Evolutionary conservation across 2,888 invertebrate species (phyloP).

Genomic region (Drosophila paranaensis): DNA sequence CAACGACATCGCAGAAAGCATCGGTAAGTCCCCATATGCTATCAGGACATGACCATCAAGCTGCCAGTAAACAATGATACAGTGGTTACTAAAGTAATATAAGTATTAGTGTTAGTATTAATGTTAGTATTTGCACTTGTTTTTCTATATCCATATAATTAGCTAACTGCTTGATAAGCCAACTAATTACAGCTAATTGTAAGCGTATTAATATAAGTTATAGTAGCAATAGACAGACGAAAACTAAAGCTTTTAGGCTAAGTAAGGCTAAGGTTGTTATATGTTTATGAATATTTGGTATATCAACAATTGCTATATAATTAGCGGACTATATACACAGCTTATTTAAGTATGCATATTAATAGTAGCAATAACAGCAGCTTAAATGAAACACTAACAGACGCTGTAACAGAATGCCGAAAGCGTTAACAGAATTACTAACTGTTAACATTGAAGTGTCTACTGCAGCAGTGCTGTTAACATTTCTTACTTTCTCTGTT

Average conservation of each 20-base stretch:
- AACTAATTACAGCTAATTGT: neutral
- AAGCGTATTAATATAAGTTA: neutral
- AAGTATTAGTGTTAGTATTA: neutral
- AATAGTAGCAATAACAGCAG: neutral
- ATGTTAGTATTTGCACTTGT: too few species aligned
- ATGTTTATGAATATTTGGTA: neutral
- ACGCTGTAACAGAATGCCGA: neutral
- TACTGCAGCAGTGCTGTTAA: neutral
- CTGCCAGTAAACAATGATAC: slow-evolving; percentile 18
- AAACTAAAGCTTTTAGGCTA: too few species aligned
- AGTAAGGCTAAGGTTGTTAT: too few species aligned
- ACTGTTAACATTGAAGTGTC: neutral
- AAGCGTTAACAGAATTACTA: neutral
- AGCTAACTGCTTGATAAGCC: neutral
- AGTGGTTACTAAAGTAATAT: slow-evolving; percentile 11
- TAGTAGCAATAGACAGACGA: too few species aligned
- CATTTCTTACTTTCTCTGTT: neutral
- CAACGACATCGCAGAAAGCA: slow-evolving; percentile 84
- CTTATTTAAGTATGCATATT: too few species aligned
- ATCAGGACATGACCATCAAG: slow-evolving; percentile 47
- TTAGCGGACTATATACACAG: neutral
- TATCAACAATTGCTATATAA: neutral
- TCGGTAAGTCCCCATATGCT: slow-evolving; percentile 81
- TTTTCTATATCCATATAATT: too few species aligned
- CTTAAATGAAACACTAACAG: neutral